phyloP scores from a whole-genome alignment of 1,140 invertebrate species.

The Heliconius himera region DNA sequence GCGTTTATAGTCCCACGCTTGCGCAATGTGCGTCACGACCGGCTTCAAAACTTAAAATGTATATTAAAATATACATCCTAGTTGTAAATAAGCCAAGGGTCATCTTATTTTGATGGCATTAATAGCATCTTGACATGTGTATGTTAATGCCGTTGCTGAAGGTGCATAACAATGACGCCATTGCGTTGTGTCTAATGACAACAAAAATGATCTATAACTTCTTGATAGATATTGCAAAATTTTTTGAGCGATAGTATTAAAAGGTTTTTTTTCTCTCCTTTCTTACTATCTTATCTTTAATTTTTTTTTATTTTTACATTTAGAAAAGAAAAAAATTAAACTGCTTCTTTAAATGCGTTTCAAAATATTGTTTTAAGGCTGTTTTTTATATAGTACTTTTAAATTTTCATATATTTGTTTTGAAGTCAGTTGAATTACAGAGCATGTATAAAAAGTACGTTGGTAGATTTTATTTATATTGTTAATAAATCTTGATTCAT shows the following conservation, averaged over 20 bases:
- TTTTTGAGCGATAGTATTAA: background rate
- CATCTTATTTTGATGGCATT: background rate
- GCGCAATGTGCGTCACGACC: no score
- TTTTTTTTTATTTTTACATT: background rate
- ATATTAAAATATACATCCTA: background rate
- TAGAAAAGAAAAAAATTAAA: background rate
- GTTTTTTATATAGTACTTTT: no score
- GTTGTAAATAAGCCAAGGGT: background rate
- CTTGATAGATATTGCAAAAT: background rate
- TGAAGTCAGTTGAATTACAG: no score
- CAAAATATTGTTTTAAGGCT: no score
- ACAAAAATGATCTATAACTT: background rate
- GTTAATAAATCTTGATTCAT: background rate
- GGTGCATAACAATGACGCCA: background rate
- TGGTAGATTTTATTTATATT: no score
- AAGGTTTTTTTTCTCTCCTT: no score
- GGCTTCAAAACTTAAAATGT: no score
- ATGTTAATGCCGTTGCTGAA: background rate
- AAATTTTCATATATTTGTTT: no score
- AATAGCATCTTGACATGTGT: slow-evolving; percentile 2
- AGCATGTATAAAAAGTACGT: no score
- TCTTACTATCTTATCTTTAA: no score
- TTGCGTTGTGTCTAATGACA: background rate
- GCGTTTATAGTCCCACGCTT: no score
- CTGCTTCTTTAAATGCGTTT: no score